Base-by-base conservation (phyloP, 2,888 invertebrate species). In the Limnephilus lunatus region DNA sequence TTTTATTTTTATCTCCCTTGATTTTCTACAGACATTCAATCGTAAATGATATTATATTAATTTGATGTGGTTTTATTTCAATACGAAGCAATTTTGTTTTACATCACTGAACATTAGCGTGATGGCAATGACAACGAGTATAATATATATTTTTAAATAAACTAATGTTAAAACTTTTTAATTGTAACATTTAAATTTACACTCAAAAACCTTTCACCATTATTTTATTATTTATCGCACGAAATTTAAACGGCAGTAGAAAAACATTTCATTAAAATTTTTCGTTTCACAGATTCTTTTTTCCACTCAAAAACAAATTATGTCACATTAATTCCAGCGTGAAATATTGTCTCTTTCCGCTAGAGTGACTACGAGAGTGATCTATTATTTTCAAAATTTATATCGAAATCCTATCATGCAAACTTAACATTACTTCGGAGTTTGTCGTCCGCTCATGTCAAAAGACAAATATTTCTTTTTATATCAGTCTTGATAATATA, bases 401-500 rank as follows among this genome's bases (percentile, higher is more conserved):
- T 39, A 39, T 85, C n/a, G 85, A 85, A 48, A 53, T 31, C 25
- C 53, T 68, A 68, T 68, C 53, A 68, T 68, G 53, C 53, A 68
- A 68, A 68, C 53, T 68, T 68, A 68, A 68, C 14, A 68, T 68
- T 68, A 68, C 53, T 68, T 68, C 53, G 53, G 53, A 68, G 53
- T 68, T 68, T 68, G 53, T 68, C 25, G 25, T 68, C 53, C 53
- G 53, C 53, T 68, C 53, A 68, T 15, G 25, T 68, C 53, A 68
- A 68, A 15, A 68, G n/a, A 44, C 48, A 53, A 53, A 88, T 19
- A 88, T 35, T 88, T 88, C n/a, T 25, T 68, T 80, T 88, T 32
- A 88, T 35, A 31, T 88, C 88, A 88, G 88, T 88, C 88, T 88
- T 88, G 53, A 53, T 53, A 48, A 53, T 68, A 31, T 53, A 25